These are phyloP conservation scores for Hylaeus volcanicus DNA, from an alignment of 1,140 invertebrate genomes.

Conservation along the genomic window DNA sequence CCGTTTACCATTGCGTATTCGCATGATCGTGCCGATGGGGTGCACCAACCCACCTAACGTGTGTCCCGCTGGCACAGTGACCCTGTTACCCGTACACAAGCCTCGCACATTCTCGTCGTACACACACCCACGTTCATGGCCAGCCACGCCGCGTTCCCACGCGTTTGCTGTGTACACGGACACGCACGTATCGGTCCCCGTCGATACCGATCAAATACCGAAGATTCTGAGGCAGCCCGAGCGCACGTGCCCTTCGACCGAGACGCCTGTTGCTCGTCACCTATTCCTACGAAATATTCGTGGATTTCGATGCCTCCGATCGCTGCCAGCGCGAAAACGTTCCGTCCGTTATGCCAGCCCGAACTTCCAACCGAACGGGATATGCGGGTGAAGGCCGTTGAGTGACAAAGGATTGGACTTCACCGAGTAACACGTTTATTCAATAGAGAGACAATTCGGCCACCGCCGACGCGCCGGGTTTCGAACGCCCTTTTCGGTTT, in stretches of 20 bases:
- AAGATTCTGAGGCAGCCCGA: slow-evolving; percentile 77
- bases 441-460: background rate
- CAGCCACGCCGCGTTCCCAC: slow-evolving; percentile 27
- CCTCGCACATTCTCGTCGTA: slow-evolving; percentile 52
- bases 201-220: slow-evolving; percentile 74
- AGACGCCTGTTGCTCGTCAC: slow-evolving; percentile 71
- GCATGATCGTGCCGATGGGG: slow-evolving; percentile 53
- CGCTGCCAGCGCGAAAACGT: background rate
- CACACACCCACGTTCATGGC: slow-evolving; percentile 43
- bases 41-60: slow-evolving; percentile 54
- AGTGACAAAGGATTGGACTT: background rate
- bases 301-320: slow-evolving; percentile 52
- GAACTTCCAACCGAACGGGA: background rate
- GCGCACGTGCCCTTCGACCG: slow-evolving; percentile 56
- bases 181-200: slow-evolving; percentile 60
- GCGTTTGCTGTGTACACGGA: slow-evolving; percentile 49
- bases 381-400: slow-evolving; percentile 7
- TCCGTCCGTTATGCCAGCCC: slow-evolving; percentile 3
- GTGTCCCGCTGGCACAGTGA: slow-evolving; percentile 71
- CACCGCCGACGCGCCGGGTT: background rate
- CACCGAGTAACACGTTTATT: slow-evolving; percentile 6
- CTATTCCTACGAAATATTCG: slow-evolving; percentile 63
- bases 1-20: slow-evolving; percentile 55
- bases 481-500: background rate
- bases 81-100: slow-evolving; percentile 64